Percentiles rank a stretch among this genome's conserved stretches.
phyloP scores from a whole-genome alignment of 2,797 vertebrate genomes.

The Fratercula arctica region DNA sequence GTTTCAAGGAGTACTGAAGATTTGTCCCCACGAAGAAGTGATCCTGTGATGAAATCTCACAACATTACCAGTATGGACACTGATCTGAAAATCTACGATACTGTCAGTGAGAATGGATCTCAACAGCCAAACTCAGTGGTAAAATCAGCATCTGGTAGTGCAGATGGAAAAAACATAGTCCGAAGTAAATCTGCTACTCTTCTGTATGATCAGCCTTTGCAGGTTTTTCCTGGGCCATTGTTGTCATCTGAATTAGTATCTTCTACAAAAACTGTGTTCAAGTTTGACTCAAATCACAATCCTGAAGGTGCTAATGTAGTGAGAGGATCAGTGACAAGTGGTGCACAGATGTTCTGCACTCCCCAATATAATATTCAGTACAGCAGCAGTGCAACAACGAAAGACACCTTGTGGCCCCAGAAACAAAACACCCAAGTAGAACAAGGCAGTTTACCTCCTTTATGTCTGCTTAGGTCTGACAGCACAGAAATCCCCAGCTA shows the following conservation, averaged over 20 bases:
- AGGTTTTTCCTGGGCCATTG: constrained; percentile 82
- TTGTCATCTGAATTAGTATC: constrained; percentile 86
- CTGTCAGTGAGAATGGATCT: constrained; percentile 77
- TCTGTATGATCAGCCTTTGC: constrained; percentile 86
- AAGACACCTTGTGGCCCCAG: constrained; percentile 85
- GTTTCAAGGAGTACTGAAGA: constrained; percentile 91
- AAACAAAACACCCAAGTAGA: constrained; percentile 81
- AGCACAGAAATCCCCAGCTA: constrained; percentile 70
- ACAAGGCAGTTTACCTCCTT: constrained; percentile 78
- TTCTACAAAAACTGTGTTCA: constrained; percentile 77
- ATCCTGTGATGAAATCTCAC: constrained; percentile 86
- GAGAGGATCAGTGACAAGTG: constrained; percentile 42
- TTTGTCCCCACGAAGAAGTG: constrained; percentile 85
- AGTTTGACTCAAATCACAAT: constrained; percentile 81
- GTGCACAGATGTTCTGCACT: constrained; percentile 56
- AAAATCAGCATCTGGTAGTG: constrained; percentile 46
- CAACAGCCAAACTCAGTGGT: constrained; percentile 65
- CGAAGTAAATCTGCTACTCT: constrained; percentile 90
- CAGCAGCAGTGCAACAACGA: constrained; percentile 80
- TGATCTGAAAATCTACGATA: constrained; percentile 85
- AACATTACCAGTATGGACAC: constrained; percentile 88
- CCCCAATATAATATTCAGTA: constrained; percentile 93
- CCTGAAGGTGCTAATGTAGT: constrained; percentile 65
- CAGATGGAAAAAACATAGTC: constrained; percentile 90
- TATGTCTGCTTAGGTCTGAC: constrained; percentile 68